These are phyloP conservation scores for Thinocorus orbignyianus DNA, from an alignment of 2,113 vertebrate species.

Conservation along the genomic window DNA sequence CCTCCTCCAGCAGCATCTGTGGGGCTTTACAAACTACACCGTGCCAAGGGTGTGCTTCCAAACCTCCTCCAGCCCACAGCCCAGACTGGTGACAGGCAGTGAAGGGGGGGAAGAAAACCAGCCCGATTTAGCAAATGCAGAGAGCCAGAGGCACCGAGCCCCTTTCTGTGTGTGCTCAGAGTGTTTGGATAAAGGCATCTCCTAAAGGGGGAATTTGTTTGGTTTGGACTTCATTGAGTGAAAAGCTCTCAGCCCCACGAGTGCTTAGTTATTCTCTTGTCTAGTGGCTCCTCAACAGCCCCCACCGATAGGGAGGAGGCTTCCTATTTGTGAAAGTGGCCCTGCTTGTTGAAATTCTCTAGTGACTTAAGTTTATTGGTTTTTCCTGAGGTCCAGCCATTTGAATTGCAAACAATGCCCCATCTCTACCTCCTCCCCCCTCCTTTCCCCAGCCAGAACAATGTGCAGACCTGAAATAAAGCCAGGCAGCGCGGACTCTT, in stretches of 20 bases:
- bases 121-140: background rate
- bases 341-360: conserved; percentile 61
- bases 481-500: background rate
- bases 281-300: conserved; percentile 63
- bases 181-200: conserved; percentile 42
- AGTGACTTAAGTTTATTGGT: conserved; percentile 69
- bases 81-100: accelerated
- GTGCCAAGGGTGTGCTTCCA: background rate
- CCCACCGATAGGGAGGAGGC: background rate
- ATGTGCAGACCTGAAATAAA: conserved; percentile 49
- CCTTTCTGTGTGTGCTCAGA: background rate
- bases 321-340: conserved; percentile 42
- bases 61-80: background rate
- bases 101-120: background rate
- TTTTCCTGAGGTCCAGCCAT: conserved; percentile 58
- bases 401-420: conserved; percentile 71
- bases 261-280: conserved; percentile 64
- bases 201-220: conserved; percentile 60
- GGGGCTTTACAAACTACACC: accelerated
- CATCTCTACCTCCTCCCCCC: background rate
- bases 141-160: background rate
- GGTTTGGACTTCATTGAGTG: conserved; percentile 69
- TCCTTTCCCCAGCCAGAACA: conserved; percentile 16
- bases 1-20: accelerated
- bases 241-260: conserved; percentile 68